Evolutionary conservation across 2,888 invertebrate species (phyloP), one percentile per base, ranked within the genome.

Genomic region (Melieria crassipennis): DNA sequence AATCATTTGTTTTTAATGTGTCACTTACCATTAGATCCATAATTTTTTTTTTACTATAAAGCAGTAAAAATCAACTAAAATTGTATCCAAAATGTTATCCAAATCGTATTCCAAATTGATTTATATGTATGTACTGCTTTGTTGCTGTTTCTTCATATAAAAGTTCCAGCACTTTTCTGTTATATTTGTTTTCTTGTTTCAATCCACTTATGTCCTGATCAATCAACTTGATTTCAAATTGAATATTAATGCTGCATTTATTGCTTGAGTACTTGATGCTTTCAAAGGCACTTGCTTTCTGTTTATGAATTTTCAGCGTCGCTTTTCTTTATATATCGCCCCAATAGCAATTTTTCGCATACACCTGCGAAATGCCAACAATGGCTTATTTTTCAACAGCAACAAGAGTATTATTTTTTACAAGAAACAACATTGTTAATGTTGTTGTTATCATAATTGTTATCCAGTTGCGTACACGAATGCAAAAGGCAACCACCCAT

Each of bases 291-390:
- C 48, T 62, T 69, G 69, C 30, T 55, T 43, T 69, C 69, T 69
- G 63, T n/a, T 63, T 46, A 30, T 42, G n/a, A 63, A 16, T 10
- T 30, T 30, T 11, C 13, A 42, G 57, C 55, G 45, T 47, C 13
- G 42, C 56, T 63, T 43, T 69, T 47, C 63, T 57, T 69, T 69
- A 69, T 69, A 62, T 69, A 69, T 55, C n/a, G 52, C 52, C 52
- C 11, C 52, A 7, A 52, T n/a, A 9, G 11, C 4, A n/a, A 7
- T 52, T 52, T 52, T 6, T 9, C 67, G 48, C 67, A 52, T 60
- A 60, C 46, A 16, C 50, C 16, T 67, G 67, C 52, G 67, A 67
- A 60, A 52, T 52, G 47, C 16, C 52, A 61, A 60, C 61, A 67
- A 67, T 6, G 42, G 13, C 13, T 16, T 58, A 58, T 57, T 47